These are phyloP conservation scores for Spinibarbus caldwelli DNA, from an alignment of 2,797 vertebrate species.

Conservation along the genomic window DNA sequence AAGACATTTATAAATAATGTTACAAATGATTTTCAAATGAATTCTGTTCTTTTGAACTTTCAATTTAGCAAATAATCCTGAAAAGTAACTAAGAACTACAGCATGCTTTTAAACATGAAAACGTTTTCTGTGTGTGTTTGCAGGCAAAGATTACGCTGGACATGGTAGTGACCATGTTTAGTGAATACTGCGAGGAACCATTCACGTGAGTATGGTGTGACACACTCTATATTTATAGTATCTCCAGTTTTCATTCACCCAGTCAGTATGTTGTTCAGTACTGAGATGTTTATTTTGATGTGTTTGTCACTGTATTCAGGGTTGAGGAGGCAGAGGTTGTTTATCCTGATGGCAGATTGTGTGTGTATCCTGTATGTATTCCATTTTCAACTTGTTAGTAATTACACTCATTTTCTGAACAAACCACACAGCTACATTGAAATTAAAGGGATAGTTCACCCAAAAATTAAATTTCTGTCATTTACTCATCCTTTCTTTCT, in stretches of 20 bases:
- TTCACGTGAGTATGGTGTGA: constrained; percentile 87
- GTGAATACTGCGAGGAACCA: constrained; percentile 90
- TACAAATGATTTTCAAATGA: too few species aligned
- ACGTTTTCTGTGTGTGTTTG: constrained; percentile 47
- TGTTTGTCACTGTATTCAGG: constrained; percentile 70
- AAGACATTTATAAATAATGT: background rate
- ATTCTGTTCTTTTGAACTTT: background rate
- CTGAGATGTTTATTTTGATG: background rate
- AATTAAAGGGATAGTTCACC: background rate
- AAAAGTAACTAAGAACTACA: background rate
- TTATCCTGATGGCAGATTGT: constrained; percentile 85
- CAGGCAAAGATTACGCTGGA: constrained; percentile 96
- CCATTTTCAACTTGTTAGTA: background rate
- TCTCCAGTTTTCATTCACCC: background rate
- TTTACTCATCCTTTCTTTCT: too few species aligned
- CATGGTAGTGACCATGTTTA: constrained; percentile 95
- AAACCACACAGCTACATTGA: background rate
- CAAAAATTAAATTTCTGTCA: background rate
- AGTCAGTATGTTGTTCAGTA: background rate
- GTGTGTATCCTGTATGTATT: constrained; percentile 87
- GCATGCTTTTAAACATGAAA: background rate
- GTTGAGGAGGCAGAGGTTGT: constrained; percentile 91
- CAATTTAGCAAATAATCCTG: background rate
- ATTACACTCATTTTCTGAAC: background rate
- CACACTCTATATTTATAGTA: background rate